These are phyloP conservation scores for Muscicapa adusta DNA, from an alignment of 2,113 vertebrate species.

Conservation along the genomic window DNA sequence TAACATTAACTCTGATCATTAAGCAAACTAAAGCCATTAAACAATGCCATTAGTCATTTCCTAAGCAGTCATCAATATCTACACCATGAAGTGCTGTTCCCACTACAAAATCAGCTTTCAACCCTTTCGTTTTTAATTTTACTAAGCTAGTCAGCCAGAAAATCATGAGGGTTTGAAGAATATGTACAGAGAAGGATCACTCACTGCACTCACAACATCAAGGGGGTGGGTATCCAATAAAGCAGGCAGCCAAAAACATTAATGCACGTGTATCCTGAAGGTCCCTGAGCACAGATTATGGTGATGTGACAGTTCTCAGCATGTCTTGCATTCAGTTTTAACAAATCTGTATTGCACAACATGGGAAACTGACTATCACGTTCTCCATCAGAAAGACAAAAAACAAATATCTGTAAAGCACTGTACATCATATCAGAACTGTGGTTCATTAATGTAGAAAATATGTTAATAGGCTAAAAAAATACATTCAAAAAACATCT, in stretches of 20 bases:
- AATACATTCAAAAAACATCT: background rate
- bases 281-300: background rate
- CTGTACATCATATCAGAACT: background rate
- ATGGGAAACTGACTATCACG: background rate
- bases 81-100: background rate
- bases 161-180: background rate
- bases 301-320: background rate
- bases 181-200: background rate
- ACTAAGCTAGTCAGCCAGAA: background rate
- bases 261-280: fast-evolving
- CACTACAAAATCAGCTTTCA: background rate
- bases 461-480: background rate
- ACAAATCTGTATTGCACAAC: background rate
- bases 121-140: background rate
- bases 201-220: background rate
- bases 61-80: background rate
- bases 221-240: fast-evolving
- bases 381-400: background rate
- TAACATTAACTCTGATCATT: no score
- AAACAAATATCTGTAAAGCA: background rate
- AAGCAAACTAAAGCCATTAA: background rate
- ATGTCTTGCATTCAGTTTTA: background rate
- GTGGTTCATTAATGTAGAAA: background rate
- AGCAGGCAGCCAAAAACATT: background rate
- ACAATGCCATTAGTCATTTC: background rate